These are phyloP conservation scores for Schrankia costaestrigalis DNA, from an alignment of 2,888 invertebrate species.

Conservation along the genomic window DNA sequence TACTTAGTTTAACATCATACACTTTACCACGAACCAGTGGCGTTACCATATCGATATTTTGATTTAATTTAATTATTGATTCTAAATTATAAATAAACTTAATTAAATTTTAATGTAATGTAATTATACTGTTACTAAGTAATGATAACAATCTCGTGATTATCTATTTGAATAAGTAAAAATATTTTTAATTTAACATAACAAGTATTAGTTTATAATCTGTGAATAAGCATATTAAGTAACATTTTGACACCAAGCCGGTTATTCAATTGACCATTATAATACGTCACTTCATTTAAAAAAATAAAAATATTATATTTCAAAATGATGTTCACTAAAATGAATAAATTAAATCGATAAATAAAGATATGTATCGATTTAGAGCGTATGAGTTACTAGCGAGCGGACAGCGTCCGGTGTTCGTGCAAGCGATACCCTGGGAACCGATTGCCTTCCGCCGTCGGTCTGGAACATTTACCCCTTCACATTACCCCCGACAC, in stretches of 20 bases:
- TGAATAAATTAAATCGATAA: constrained; percentile 22
- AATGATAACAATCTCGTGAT: no score
- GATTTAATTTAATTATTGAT: constrained; percentile 4
- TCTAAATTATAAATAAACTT: background rate
- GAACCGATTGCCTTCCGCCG: constrained; percentile 69
- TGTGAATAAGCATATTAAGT: no score
- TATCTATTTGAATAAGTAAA: no score
- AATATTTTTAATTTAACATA: no score
- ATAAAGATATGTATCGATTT: constrained; percentile 20
- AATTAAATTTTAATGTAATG: background rate
- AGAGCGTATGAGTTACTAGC: constrained; percentile 21
- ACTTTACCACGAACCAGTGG: constrained; percentile 40
- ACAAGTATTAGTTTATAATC: no score
- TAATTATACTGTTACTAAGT: no score
- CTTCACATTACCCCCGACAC: constrained; percentile 43
- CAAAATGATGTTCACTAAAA: background rate
- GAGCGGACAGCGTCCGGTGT: constrained; percentile 67
- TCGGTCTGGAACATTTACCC: constrained; percentile 39
- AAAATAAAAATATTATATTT: background rate
- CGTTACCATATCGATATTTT: constrained; percentile 34
- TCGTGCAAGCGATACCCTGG: constrained; percentile 75
- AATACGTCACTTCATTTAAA: background rate
- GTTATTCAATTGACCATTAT: no score
- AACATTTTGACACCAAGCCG: no score
- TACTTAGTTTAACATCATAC: no score